Evolutionary conservation across 2,113 vertebrate species (phyloP).

Genomic region (Otolemur garnettii): DNA sequence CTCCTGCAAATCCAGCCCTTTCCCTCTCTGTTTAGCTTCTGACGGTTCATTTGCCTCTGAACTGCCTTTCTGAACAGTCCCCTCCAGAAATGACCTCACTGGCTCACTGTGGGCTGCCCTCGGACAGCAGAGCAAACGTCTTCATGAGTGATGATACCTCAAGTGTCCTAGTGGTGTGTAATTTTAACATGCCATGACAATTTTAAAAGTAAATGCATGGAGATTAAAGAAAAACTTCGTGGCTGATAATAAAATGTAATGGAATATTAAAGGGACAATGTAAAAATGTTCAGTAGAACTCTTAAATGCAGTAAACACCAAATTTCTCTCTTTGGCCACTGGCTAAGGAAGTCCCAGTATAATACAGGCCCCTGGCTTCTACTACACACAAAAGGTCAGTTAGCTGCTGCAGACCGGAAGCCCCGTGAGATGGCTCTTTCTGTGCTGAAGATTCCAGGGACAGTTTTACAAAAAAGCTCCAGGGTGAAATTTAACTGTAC

Average conservation of each 20-base stretch:
- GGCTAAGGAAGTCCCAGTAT: not conserved
- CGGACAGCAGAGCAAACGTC: not conserved
- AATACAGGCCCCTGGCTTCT: not conserved
- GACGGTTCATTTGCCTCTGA: conserved; percentile 33
- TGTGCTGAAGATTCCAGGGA: not conserved
- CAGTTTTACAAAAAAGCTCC: not conserved
- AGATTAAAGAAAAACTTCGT: conserved; percentile 45
- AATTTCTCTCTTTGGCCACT: conserved; percentile 1
- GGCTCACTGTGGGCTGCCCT: not conserved
- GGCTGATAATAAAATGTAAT: conserved; percentile 41
- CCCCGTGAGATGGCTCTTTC: not conserved
- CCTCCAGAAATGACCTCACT: not conserved
- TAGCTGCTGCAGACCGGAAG: not conserved
- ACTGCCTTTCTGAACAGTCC: conserved; percentile 5
- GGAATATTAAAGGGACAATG: conserved; percentile 29
- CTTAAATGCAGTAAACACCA: conserved; percentile 1
- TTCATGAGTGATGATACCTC: conserved; percentile 8
- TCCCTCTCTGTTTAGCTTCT: not conserved
- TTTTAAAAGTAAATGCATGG: conserved; percentile 44
- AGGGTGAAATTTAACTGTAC: not conserved
- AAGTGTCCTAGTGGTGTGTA: conserved; percentile 34
- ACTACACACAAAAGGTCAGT: not conserved
- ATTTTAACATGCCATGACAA: conserved; percentile 62
- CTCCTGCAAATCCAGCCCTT: not conserved
- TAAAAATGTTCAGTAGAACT: conserved; percentile 12